Evolutionary conservation across 2,888 invertebrate species (phyloP), one percentile per base, ranked within the genome.

Genomic region (Piscicola geometra): DNA sequence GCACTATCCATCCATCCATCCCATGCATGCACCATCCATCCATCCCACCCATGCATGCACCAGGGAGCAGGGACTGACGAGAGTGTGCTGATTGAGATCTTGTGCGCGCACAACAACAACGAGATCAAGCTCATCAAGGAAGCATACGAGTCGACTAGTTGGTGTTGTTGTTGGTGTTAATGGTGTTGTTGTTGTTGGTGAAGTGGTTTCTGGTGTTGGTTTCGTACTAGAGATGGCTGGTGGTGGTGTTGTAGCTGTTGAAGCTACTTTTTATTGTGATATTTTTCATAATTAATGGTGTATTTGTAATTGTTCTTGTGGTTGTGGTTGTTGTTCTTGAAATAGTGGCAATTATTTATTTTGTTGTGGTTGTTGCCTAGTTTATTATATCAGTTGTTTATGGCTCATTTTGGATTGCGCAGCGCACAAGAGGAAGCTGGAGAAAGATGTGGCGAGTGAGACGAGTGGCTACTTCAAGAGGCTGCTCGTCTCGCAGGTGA

Each of bases 61-160:
- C 81, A 85, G 83, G 94, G 95, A 2, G 85, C 92, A 79, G 95
- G 95, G 77, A 95, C 94, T 2, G 91, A 93, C 83, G 94, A 95
- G 84, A 88, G 89, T 70, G 91, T 92, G 81, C 88, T 95, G 80
- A 93, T 94, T 81, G 90, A 94, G 82, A 87, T 94, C 76, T 89
- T 94, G 81, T 91, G 93, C 71, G 92, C 93, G 0, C 79, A 83
- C 70, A 81, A 73, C 76, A 84, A 83, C 78, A 76, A 77, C 56
- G 81, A 84, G 76, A 83, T 84, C 89, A 93, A 81, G 89, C 89
- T 82, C 92, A 93, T 88, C 86, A 90, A 81, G 75, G 78, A 75
- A 35, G 78, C 80, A 9, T 83, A 82, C 78, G 81, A 81, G 75
- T 76, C 50, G 68, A 80, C 83, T 82, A 32, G 35, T 30, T 33